Evolutionary conservation across 2,113 vertebrate genomes (phyloP).

Genomic region (Castor canadensis): DNA sequence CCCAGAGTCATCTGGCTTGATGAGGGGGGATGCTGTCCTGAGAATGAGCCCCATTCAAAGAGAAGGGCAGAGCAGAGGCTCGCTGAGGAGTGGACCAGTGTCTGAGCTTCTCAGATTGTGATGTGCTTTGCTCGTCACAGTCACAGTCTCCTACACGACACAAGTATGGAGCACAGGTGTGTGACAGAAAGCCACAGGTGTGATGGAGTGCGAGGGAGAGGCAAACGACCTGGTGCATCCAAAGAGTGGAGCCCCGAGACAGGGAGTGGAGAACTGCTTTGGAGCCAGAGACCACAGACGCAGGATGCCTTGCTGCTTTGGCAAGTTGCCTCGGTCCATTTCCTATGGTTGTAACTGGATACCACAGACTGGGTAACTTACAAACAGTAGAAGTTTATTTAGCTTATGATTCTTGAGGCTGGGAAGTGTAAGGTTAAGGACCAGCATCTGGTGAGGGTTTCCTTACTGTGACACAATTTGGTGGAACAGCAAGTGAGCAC

Average conservation of each 20-base stretch:
- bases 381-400: no score
- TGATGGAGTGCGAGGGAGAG: not conserved
- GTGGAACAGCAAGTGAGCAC: not conserved
- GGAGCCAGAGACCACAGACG: not conserved
- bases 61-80: not conserved
- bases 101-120: not conserved
- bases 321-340: not conserved
- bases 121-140: no score
- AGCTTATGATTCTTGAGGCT: not conserved
- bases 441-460: not conserved
- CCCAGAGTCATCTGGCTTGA: not conserved
- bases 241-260: not conserved
- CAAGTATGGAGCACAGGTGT: no score
- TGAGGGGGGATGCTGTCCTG: not conserved
- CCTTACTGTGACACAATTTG: not conserved
- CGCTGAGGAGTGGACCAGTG: not conserved
- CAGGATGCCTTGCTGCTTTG: not conserved
- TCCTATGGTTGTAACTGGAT: not conserved
- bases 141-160: no score
- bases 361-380: not conserved
- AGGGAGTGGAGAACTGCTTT: no score
- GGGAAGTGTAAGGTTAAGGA: not conserved
- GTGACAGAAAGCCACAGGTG: no score
- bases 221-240: not conserved
- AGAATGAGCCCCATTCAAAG: not conserved